Evolutionary conservation across 2,113 vertebrate species (phyloP).

Genomic region (Passer montanus): DNA sequence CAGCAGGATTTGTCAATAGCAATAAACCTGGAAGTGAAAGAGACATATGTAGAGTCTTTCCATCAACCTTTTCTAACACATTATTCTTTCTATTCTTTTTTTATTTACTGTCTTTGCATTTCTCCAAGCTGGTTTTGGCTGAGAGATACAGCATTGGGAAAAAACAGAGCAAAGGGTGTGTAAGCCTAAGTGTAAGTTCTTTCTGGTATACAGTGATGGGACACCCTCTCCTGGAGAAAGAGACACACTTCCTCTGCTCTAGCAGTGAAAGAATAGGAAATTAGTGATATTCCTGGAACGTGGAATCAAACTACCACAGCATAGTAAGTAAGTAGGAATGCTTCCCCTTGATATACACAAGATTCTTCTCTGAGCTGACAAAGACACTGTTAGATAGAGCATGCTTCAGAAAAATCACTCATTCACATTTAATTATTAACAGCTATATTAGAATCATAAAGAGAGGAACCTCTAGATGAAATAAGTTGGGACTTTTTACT

Average conservation of each 20-base stretch:
- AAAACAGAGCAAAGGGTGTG: not conserved
- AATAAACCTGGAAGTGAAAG: not conserved
- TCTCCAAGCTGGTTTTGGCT: not conserved
- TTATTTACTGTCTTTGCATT: not conserved
- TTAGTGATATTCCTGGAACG: not conserved
- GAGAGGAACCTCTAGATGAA: not conserved
- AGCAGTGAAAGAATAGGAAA: not conserved
- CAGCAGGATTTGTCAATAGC: not conserved
- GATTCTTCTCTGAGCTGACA: not conserved
- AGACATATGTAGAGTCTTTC: not conserved
- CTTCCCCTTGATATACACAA: not conserved
- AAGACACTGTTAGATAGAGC: not conserved
- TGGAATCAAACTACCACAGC: not conserved
- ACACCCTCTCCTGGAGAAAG: slow-evolving; percentile 25
- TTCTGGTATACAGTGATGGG: not conserved
- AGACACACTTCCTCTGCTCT: not conserved
- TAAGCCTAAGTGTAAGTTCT: rapidly evolving
- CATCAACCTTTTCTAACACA: not conserved
- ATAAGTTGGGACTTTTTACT: not conserved
- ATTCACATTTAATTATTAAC: not conserved
- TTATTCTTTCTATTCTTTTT: not conserved
- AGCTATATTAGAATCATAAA: not conserved
- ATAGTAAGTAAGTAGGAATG: not conserved
- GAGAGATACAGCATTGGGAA: not conserved
- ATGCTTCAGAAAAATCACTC: not conserved